Conservation (phyloP, 1,140 invertebrate genomes). For the Pristionchus pacificus region DNA sequence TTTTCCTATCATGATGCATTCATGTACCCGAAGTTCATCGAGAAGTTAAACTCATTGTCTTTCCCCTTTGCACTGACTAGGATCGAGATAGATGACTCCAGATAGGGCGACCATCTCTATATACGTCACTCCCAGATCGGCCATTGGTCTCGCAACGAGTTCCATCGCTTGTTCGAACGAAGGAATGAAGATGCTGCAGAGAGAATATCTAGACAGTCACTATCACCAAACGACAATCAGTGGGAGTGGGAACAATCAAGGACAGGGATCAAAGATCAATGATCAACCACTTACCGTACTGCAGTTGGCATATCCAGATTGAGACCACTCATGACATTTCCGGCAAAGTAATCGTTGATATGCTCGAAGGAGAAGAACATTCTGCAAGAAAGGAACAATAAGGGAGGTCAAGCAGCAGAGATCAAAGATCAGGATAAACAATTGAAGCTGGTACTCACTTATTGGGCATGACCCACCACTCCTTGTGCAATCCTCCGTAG, state of each 20-base stretch:
- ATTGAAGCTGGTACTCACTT: conserved; percentile 15
- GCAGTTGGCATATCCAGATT: too few species aligned
- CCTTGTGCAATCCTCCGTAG: conserved; percentile 36
- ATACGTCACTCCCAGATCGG: conserved; percentile 26
- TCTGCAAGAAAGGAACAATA: too few species aligned
- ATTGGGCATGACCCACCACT: conserved; percentile 41
- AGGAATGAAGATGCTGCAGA: conserved; percentile 33
- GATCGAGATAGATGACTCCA: conserved; percentile 28
- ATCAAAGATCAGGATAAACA: conserved; percentile 18
- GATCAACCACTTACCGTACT: too few species aligned
- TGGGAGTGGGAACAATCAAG: neutral
- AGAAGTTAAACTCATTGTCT: neutral
- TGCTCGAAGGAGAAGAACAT: too few species aligned
- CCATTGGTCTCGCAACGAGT: conserved; percentile 29
- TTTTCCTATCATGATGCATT: neutral
- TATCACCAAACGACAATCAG: conserved; percentile 1
- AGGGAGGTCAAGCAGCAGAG: conserved; percentile 25
- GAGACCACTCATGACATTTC: too few species aligned
- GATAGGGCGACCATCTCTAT: conserved; percentile 25
- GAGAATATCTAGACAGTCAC: conserved; percentile 3
- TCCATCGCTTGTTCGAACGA: conserved; percentile 35
- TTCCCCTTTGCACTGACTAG: conserved; percentile 17
- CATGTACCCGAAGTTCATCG: neutral
- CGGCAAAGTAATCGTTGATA: too few species aligned
- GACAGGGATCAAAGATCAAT: too few species aligned